These are phyloP conservation scores for Pocillopora meandrina DNA, from an alignment of 92 coral and sea anemone genomes.

Conservation along the genomic window DNA sequence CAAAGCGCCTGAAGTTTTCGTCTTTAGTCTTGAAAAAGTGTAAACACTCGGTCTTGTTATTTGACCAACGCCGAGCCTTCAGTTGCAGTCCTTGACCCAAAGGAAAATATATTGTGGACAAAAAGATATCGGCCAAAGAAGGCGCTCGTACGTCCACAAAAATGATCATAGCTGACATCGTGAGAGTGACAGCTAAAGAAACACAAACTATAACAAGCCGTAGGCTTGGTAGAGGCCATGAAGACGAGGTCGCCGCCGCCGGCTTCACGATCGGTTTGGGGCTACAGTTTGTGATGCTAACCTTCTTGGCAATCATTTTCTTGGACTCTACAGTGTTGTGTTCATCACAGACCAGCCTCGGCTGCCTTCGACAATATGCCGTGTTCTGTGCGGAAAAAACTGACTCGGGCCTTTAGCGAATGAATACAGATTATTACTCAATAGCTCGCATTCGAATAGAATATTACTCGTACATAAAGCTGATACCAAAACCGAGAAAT, in stretches of 20 bases:
- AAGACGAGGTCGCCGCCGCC: constrained; percentile 28
- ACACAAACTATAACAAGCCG: constrained; percentile 95
- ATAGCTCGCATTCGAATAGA: constrained; percentile 12
- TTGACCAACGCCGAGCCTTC: constrained; percentile 90
- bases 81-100: constrained; percentile 96
- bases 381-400: constrained; percentile 6
- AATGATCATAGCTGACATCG: constrained; percentile 89
- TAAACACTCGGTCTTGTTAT: constrained; percentile 86
- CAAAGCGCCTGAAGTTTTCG: constrained; percentile 80
- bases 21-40: constrained; percentile 77
- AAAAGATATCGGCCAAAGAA: constrained; percentile 90
- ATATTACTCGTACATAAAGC: constrained; percentile 15
- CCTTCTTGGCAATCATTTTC: constrained; percentile 73
- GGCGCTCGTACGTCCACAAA: constrained; percentile 98
- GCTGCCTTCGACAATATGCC: constrained; percentile 10
- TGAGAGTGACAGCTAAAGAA: constrained; percentile 88
- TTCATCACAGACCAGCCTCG: constrained; percentile 18
- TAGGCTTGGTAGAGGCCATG: constrained; percentile 96
- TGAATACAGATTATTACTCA: constrained; percentile 10
- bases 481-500: neutral
- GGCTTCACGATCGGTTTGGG: constrained; percentile 40
- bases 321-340: neutral
- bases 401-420: constrained; percentile 16
- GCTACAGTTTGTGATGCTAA: constrained; percentile 20
- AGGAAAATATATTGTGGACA: constrained; percentile 92